Evolutionary conservation across 1,140 invertebrate species (phyloP), one percentile per base, ranked within the genome.

Genomic region (Drosophila elegans): DNA sequence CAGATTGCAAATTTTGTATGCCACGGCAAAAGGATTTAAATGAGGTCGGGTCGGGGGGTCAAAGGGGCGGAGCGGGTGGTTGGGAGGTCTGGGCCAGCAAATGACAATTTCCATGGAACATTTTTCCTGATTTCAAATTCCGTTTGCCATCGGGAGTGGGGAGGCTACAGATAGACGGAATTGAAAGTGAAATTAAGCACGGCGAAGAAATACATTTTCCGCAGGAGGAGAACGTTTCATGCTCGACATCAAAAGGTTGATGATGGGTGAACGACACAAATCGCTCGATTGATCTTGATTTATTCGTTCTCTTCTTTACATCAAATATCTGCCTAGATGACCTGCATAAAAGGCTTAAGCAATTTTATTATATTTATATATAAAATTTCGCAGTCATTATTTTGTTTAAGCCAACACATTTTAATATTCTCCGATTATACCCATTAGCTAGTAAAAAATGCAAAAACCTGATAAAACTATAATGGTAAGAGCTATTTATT

Each of bases 91-190:
- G 32, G 25, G 6, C 49, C 32, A 32, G 59, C 48, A 63, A 54
- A 63, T 49, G 67, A 69, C 67, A 69, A 48, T 41, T 68, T 69
- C 42, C 63, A 71, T 69, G 67, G 42, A 49, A 56, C 52, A 71
- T 56, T 71, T 71, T 71, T 71, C 51, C 64, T 71, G 66, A 72
- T 72, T 72, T 48, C 11, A 66, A 71, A 72, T 72, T 72, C 68
- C 66, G 68, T 71, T 72, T 72, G 66, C 57, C 52, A 42, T 21
- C 3, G 21, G 39, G 39, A 48, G 25, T 12, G 7, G 39, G 46
- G 6, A 41, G 16, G 63, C 16, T 46, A 13, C 66, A 46, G 46
- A 61, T 71, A 25, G 52, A 57, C 42, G 66, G 66, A 41, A 72
- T 71, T 42, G 66, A 72, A 72, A 42, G 68, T 72, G 68, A 71